Conservation (phyloP, 2,113 vertebrate genomes). For the Dicaeum eximium region DNA sequence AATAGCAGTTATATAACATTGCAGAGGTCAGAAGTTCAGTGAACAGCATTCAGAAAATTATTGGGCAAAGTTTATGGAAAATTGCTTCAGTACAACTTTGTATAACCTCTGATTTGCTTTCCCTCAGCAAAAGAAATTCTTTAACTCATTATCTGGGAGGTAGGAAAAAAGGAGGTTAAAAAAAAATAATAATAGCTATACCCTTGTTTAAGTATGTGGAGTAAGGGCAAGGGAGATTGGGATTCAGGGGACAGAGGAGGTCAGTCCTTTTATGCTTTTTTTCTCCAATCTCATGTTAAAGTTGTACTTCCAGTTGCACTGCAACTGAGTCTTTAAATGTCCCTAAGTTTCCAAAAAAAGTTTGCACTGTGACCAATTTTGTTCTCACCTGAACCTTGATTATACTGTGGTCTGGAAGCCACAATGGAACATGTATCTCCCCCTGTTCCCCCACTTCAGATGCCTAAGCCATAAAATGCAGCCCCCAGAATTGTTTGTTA, state of each 20-base stretch:
- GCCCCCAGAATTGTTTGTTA: neutral
- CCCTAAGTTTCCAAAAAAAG: neutral
- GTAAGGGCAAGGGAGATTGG: neutral
- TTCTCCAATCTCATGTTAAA: neutral
- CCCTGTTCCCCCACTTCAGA: neutral
- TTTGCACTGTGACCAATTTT: neutral
- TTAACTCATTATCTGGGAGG: neutral
- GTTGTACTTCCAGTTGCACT: neutral
- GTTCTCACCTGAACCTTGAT: neutral
- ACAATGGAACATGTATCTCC: neutral
- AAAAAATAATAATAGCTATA: neutral
- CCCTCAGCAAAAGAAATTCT: neutral
- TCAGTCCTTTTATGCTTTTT: neutral
- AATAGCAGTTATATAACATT: neutral
- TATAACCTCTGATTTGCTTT: neutral
- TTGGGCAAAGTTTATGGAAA: neutral
- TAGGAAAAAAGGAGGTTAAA: neutral
- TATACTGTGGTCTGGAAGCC: neutral
- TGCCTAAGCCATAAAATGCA: neutral
- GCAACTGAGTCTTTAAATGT: neutral
- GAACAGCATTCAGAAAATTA: neutral
- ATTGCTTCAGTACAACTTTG: neutral
- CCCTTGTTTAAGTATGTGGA: neutral
- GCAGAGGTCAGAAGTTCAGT: neutral
- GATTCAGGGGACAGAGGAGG: neutral